Percentiles rank a stretch among this genome's conserved stretches.
These are phyloP conservation scores for Pyrrhosoma nymphula DNA, from an alignment of 2,888 invertebrate genomes.

Conservation along the genomic window DNA sequence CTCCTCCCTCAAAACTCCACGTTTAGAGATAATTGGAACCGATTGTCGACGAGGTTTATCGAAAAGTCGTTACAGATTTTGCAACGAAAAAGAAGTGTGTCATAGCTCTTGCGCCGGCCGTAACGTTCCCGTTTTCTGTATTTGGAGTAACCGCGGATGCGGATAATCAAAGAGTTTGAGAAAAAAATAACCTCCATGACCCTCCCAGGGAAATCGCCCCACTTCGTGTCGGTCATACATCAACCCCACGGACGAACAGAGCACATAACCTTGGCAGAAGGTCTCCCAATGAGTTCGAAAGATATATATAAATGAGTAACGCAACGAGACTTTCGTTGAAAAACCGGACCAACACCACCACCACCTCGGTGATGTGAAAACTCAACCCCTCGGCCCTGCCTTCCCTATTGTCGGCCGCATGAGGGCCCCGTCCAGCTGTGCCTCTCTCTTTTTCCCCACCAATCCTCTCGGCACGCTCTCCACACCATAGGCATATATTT, in stretches of 20 bases:
- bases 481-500: neutral
- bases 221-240: conserved; percentile 26
- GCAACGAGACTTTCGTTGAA: neutral
- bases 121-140: conserved; percentile 14
- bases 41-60: neutral
- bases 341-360: neutral
- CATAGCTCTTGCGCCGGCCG: neutral
- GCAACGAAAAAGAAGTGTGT: conserved; percentile 26
- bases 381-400: neutral
- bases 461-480: neutral
- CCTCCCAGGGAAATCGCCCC: conserved; percentile 8
- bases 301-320: neutral
- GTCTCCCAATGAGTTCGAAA: neutral
- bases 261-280: neutral
- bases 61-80: neutral
- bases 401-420: neutral
- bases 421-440: neutral
- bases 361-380: neutral
- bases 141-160: conserved; percentile 1
- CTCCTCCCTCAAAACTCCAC: neutral
- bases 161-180: neutral
- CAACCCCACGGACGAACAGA: conserved; percentile 3
- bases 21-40: neutral
- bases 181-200: neutral
- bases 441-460: neutral